phyloP scores from a whole-genome alignment of 2,888 invertebrate genomes.

The Dromius quadrimaculatus region DNA sequence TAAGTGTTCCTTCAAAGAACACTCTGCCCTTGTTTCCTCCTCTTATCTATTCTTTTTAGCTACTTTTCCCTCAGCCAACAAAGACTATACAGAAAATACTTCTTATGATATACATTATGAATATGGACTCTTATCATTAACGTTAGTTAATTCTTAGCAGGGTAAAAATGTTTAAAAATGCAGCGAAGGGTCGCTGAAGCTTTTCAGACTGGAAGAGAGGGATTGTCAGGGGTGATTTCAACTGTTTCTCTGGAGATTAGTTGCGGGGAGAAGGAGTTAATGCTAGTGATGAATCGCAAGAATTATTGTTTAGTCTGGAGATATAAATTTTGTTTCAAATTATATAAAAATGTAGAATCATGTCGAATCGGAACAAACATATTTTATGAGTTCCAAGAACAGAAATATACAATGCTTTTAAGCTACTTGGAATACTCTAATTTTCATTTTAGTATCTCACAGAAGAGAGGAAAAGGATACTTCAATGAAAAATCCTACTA shows the following conservation, averaged over 20 bases:
- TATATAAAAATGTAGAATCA: too few relatives aligned
- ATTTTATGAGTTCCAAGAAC: too few relatives aligned
- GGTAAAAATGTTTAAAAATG: slow-evolving; percentile 53
- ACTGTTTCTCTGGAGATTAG: neutral
- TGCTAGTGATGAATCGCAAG: neutral
- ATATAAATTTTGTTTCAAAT: neutral
- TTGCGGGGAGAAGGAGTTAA: neutral
- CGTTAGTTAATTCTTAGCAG: slow-evolving; percentile 54
- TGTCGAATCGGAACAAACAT: too few relatives aligned
- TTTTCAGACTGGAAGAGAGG: neutral
- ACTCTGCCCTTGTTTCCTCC: too few relatives aligned
- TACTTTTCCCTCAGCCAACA: slow-evolving; percentile 12
- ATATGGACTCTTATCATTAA: slow-evolving; percentile 56
- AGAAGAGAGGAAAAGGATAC: too few relatives aligned
- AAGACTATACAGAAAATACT: slow-evolving; percentile 20
- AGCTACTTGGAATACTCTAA: too few relatives aligned
- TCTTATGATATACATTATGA: slow-evolving; percentile 54
- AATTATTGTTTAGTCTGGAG: slow-evolving; percentile 5
- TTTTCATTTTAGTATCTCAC: too few relatives aligned
- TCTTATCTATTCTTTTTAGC: too few relatives aligned
- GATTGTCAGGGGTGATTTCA: neutral
- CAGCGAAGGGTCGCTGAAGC: neutral
- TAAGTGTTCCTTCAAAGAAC: slow-evolving; percentile 43
- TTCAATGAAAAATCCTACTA: too few relatives aligned
- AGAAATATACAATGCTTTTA: too few relatives aligned